These are phyloP conservation scores for Bicyclus anynana DNA, from an alignment of 1,140 invertebrate species.

Conservation along the genomic window DNA sequence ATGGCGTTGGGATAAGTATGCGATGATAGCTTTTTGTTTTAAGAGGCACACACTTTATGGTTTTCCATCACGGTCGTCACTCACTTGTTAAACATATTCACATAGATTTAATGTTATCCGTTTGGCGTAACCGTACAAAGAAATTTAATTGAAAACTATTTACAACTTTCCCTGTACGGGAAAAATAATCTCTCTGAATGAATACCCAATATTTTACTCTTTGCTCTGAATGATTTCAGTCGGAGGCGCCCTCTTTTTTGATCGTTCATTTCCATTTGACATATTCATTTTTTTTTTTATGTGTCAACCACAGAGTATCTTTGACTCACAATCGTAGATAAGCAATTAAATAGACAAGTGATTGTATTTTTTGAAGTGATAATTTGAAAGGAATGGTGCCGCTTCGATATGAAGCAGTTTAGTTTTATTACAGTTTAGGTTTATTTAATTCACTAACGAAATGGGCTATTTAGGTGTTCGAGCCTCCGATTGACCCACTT, in stretches of 20 bases:
- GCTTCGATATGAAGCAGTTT: no score
- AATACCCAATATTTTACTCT: no score
- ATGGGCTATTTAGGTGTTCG: no score
- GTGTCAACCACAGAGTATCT: background rate
- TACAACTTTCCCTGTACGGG: slow-evolving; percentile 67
- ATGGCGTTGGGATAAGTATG: slow-evolving; percentile 77
- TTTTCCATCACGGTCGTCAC: slow-evolving; percentile 58
- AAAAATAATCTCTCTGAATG: slow-evolving; percentile 46
- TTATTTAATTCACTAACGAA: no score
- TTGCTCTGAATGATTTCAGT: slow-evolving; percentile 36
- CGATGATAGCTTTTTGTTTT: slow-evolving; percentile 77
- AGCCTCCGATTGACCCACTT: no score
- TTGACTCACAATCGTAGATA: background rate
- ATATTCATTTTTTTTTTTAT: slow-evolving; percentile 21
- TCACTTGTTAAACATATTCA: slow-evolving; percentile 52
- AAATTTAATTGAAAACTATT: slow-evolving; percentile 62
- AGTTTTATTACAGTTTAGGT: no score
- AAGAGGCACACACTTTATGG: slow-evolving; percentile 61
- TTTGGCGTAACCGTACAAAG: slow-evolving; percentile 33
- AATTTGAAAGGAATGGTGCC: no score
- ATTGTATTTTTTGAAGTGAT: no score
- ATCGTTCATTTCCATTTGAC: slow-evolving; percentile 20
- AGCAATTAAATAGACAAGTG: no score
- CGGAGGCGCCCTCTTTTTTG: slow-evolving; percentile 39
- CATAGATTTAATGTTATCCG: slow-evolving; percentile 45